Base-by-base conservation (phyloP, 2,113 vertebrate species). In the Ondatra zibethicus region DNA sequence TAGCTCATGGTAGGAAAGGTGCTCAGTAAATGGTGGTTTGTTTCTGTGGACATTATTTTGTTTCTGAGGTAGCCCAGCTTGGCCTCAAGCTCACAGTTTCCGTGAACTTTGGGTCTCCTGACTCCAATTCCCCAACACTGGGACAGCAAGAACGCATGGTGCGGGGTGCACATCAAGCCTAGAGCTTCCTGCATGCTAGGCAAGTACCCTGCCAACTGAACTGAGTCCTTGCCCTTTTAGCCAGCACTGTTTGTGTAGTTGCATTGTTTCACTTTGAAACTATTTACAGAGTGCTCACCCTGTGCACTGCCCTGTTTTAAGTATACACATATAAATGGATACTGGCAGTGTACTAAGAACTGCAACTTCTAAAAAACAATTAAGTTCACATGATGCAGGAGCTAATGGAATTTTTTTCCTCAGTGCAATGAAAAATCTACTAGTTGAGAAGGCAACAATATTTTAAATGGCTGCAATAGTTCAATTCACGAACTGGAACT, bases 321-420 rank as follows among this genome's bases (percentile, higher is more conserved):
- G 73, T 33, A 36, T n/a, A 77, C 80, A 21, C 23, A 52, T 84
- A 66, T 84, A 84, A 91, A 94, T 72, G 93, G 25, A 19, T 72
- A 47, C 92, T 19, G 42, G 16, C 21, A 11, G 45, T 76, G 17
- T 92, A 92, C 77, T 85, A 96, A 93, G 88, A 95, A 92, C 85
- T 45, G 36, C 85, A 89, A 50, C 87, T 97, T 92, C 91, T 91
- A 87, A 95, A 97, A 97, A 97, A 96, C 82, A 95, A 89, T 76
- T 68, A 94, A 91, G 92, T 97, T 89, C 91, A 94, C 87, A 70
- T 89, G 95, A 91, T 11, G 39, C 86, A 96, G 42, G 92, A 97
- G 92, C 96, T 95, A 93, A 97, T 97, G 94, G 75, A 97, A 17
- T 97, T 97, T 97, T 98, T 97, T 96, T 96, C 4, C 92, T 94